Percentiles rank a stretch among this genome's conserved stretches.
Evolutionary conservation across 2,888 invertebrate genomes (phyloP).

Genomic region (Leptinotarsa peninsularis): DNA sequence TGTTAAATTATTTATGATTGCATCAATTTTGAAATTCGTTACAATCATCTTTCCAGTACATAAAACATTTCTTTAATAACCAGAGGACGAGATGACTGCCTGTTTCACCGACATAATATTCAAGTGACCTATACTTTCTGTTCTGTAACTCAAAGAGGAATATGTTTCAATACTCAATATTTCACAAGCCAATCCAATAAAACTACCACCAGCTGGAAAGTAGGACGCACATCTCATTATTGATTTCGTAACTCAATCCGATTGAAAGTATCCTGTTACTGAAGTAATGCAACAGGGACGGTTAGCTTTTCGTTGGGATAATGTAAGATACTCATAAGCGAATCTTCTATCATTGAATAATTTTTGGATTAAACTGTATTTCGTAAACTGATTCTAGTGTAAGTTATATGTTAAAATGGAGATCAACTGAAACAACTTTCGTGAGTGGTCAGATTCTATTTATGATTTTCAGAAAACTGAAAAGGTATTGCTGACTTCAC

Average conservation of each 20-base stretch:
- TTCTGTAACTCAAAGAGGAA: background rate
- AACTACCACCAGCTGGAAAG: constrained; percentile 14
- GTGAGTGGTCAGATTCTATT: too few species aligned
- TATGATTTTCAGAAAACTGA: too few species aligned
- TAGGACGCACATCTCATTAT: constrained; percentile 8
- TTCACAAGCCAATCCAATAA: constrained; percentile 9
- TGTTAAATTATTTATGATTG: too few species aligned
- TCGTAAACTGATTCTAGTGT: background rate
- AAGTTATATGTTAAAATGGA: too few species aligned
- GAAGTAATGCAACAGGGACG: background rate
- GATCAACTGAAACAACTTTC: too few species aligned
- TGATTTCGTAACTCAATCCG: constrained; percentile 3
- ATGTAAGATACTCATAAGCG: background rate
- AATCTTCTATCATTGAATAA: background rate
- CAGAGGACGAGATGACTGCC: too few species aligned
- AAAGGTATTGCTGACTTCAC: too few species aligned
- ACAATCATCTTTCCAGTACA: too few species aligned
- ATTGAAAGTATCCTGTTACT: constrained; percentile 1
- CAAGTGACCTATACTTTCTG: background rate
- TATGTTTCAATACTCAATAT: background rate
- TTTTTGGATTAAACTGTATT: too few species aligned
- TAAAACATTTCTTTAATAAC: background rate
- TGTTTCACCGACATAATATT: background rate
- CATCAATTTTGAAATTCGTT: too few species aligned
- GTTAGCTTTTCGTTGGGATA: background rate